Percentiles rank a stretch among this genome's conserved stretches.
These are phyloP conservation scores for Cinara cedri DNA, from an alignment of 2,888 invertebrate species.

Conservation along the genomic window DNA sequence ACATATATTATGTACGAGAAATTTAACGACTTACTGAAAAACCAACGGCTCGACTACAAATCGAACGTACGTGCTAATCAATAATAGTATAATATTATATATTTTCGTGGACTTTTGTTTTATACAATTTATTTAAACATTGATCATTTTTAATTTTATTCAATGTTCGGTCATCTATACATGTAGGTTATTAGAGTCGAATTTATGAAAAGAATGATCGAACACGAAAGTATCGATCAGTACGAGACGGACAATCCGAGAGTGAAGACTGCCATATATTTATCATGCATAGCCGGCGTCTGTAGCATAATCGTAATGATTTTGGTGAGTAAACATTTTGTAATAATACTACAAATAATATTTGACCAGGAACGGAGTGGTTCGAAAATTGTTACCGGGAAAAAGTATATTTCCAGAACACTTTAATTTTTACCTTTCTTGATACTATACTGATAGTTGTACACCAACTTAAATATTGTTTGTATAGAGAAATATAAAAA, in stretches of 20 bases:
- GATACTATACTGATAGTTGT: no score
- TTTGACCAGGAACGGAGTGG: no score
- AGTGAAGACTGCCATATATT: slow-evolving; percentile 80
- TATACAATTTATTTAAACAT: not conserved
- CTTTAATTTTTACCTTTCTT: no score
- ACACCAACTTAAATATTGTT: no score
- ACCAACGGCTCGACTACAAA: slow-evolving; percentile 34
- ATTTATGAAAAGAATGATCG: slow-evolving; percentile 42
- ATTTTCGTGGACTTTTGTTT: not conserved
- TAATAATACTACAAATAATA: no score
- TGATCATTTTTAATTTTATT: no score
- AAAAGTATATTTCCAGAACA: no score
- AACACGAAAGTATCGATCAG: slow-evolving; percentile 43
- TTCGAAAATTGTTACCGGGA: no score
- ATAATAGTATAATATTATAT: not conserved
- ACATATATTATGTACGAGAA: slow-evolving; percentile 37
- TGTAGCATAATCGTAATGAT: slow-evolving; percentile 79
- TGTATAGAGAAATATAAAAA: no score
- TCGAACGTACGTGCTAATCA: not conserved
- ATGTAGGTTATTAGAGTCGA: slow-evolving; percentile 19
- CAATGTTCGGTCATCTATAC: no score
- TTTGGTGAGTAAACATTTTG: slow-evolving; percentile 68
- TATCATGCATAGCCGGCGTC: slow-evolving; percentile 80
- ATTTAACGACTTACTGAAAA: slow-evolving; percentile 30
- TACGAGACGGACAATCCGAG: slow-evolving; percentile 49